These are phyloP conservation scores for Ciconia stormi DNA, from an alignment of 2,113 vertebrate genomes.

Conservation along the genomic window DNA sequence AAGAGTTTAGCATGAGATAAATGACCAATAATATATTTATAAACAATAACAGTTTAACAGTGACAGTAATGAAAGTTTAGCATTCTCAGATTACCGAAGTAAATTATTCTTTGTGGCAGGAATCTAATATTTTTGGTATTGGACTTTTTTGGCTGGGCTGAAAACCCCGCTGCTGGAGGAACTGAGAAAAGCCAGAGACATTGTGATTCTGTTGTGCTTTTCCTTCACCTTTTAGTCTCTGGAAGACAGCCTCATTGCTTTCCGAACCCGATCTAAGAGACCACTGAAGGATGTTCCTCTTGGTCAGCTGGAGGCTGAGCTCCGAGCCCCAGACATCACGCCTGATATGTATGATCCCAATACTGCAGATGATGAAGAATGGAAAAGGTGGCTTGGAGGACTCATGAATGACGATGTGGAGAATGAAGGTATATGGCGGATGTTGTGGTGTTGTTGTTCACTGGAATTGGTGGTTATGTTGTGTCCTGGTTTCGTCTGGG, in stretches of 20 bases:
- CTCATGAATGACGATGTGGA: slow-evolving; percentile 87
- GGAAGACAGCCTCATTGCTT: slow-evolving; percentile 85
- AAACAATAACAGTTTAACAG: background rate
- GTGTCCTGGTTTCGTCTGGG: no score
- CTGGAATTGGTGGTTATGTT: background rate
- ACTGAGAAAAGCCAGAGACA: background rate
- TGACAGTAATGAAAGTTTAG: accelerated
- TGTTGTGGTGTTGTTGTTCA: background rate
- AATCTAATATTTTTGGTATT: background rate
- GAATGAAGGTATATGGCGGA: slow-evolving; percentile 77
- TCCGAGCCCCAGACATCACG: slow-evolving; percentile 89
- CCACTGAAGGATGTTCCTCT: slow-evolving; percentile 87
- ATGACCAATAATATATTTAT: background rate
- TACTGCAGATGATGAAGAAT: slow-evolving; percentile 86
- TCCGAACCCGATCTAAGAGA: slow-evolving; percentile 89
- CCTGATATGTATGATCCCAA: slow-evolving; percentile 91
- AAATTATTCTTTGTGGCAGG: background rate
- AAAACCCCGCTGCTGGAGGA: background rate
- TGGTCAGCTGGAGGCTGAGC: slow-evolving; percentile 90
- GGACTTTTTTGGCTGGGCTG: background rate
- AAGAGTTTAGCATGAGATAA: background rate
- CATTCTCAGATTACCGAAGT: accelerated
- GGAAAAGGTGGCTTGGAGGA: slow-evolving; percentile 90
- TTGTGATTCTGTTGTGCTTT: background rate
- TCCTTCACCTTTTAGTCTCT: slow-evolving; percentile 35